Conservation (phyloP, 2,113 vertebrate species). For the Rhipidura dahli region DNA sequence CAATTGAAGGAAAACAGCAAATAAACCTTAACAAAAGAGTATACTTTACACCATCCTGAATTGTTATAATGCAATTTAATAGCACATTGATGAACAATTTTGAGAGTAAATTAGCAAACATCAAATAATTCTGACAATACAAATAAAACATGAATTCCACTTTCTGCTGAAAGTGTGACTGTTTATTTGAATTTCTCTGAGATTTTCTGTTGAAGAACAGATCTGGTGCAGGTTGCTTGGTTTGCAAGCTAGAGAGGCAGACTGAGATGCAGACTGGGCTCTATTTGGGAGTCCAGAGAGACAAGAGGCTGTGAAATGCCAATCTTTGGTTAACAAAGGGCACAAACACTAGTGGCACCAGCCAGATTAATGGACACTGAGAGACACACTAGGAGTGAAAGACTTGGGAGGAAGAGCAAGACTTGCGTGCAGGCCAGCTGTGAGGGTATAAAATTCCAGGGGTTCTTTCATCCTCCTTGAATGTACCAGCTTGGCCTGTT, state of each 20-base stretch:
- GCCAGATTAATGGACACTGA: background rate
- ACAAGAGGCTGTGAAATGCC: background rate
- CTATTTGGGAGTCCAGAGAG: background rate
- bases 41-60: background rate
- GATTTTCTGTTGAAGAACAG: background rate
- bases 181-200: background rate
- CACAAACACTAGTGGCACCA: background rate
- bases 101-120: background rate
- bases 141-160: background rate
- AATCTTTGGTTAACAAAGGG: background rate
- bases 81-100: background rate
- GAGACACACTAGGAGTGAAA: accelerated
- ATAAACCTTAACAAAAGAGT: background rate
- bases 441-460: background rate
- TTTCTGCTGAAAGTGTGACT: background rate
- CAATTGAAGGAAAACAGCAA: background rate
- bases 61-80: background rate
- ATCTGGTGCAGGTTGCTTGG: background rate
- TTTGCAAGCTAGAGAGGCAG: background rate
- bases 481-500: background rate
- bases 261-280: background rate
- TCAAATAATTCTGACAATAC: background rate
- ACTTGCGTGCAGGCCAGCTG: accelerated
- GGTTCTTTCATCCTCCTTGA: background rate
- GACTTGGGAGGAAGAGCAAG: background rate